Evolutionary conservation across 2,797 vertebrate genomes (phyloP).

Genomic region (Heterohyrax brucei): DNA sequence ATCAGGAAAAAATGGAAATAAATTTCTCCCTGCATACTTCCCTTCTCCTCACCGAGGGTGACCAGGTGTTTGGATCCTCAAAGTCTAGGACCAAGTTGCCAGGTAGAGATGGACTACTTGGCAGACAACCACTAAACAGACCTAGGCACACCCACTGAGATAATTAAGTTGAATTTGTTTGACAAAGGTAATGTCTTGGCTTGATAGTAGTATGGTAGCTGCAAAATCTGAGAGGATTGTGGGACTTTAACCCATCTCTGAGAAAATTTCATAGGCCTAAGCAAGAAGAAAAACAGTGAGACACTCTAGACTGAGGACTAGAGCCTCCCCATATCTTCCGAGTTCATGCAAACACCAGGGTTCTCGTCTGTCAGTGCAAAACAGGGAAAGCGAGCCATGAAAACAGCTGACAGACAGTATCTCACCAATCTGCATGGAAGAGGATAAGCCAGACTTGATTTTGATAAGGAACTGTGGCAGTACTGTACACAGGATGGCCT

Average conservation of each 20-base stretch:
- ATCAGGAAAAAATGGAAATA: conserved; percentile 43
- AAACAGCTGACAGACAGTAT: neutral
- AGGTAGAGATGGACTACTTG: neutral
- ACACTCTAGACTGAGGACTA: neutral
- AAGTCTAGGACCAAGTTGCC: neutral
- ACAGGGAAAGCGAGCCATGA: neutral
- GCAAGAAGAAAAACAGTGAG: neutral
- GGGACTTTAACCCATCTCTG: neutral
- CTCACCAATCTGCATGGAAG: neutral
- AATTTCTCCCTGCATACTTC: neutral
- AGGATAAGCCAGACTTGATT: neutral
- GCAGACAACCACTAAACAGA: neutral
- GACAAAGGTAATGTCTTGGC: neutral
- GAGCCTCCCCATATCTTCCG: neutral
- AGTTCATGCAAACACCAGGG: neutral
- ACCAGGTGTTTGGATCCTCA: neutral
- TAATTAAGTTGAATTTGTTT: neutral
- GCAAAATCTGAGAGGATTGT: neutral
- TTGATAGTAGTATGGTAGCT: neutral
- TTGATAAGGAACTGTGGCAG: neutral
- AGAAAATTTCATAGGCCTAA: neutral
- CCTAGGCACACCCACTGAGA: neutral
- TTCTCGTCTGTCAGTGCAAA: neutral
- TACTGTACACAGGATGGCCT: neutral
- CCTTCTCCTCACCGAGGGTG: neutral